Conservation (phyloP, 2,888 invertebrate species). For the Epiblema foenella region DNA sequence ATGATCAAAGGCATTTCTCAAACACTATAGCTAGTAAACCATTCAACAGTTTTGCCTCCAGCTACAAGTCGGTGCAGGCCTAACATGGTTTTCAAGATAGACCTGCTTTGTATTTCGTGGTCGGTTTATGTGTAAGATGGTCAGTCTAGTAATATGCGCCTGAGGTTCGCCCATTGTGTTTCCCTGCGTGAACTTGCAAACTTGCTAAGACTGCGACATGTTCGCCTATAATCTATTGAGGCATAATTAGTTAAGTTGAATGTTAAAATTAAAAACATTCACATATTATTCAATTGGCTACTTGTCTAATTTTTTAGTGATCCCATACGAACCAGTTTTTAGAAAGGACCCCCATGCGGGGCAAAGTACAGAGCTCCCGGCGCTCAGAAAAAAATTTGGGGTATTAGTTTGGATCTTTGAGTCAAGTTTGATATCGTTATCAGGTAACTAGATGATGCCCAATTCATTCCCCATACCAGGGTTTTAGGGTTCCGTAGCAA, state of each 20-base stretch:
- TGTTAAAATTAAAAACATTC: neutral
- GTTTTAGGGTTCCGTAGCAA: no score
- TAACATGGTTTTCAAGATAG: slow-evolving; percentile 9
- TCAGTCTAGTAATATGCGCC: slow-evolving; percentile 14
- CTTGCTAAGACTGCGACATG: neutral
- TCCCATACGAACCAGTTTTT: no score
- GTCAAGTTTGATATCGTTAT: no score
- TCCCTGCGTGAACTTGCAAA: slow-evolving; percentile 7
- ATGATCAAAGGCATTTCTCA: neutral
- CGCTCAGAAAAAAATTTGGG: no score
- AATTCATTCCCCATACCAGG: no score
- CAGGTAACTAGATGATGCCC: no score
- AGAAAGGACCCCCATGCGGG: no score
- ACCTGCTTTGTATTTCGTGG: slow-evolving; percentile 8
- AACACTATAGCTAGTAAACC: neutral
- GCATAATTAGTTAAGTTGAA: neutral
- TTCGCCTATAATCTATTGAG: slow-evolving; percentile 2
- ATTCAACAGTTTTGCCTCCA: neutral
- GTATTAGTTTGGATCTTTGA: no score
- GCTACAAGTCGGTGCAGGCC: slow-evolving; percentile 5
- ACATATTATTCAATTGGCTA: no score
- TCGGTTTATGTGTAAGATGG: slow-evolving; percentile 5
- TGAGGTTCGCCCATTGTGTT: slow-evolving; percentile 17
- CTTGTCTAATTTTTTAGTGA: no score
- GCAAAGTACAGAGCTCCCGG: no score